phyloP scores from a whole-genome alignment of 2,113 vertebrate species.

The Rafetus swinhoei region DNA sequence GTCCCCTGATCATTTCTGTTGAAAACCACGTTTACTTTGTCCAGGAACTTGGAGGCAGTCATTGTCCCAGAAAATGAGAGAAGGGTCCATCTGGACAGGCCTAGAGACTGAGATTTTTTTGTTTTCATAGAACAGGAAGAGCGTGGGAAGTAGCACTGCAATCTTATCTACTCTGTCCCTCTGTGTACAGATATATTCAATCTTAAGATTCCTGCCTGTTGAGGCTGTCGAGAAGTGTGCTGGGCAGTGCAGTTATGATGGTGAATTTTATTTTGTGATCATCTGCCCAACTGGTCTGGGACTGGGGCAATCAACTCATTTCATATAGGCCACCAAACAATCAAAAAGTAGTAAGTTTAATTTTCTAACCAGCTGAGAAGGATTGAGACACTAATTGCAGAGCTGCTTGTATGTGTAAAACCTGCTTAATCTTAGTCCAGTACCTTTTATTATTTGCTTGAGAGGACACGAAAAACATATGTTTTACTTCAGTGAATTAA shows the following conservation, averaged over 20 bases:
- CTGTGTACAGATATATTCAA: not conserved
- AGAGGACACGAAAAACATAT: not conserved
- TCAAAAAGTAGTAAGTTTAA: not conserved
- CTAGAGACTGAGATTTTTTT: not conserved
- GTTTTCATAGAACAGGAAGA: not conserved
- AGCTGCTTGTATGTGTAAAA: not conserved
- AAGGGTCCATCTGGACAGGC: not conserved
- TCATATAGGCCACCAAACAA: not conserved
- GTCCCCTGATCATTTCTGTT: not conserved
- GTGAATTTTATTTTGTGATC: accelerated
- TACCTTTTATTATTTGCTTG: not conserved
- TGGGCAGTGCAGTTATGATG: not conserved
- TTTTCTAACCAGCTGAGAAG: not conserved
- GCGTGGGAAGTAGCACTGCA: not conserved
- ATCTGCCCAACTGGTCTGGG: not conserved
- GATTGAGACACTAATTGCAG: not conserved
- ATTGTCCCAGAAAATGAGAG: not conserved
- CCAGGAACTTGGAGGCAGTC: not conserved
- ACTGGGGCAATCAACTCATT: accelerated
- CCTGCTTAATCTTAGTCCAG: not conserved
- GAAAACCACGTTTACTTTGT: not conserved
- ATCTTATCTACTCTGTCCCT: not conserved
- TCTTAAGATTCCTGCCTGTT: not conserved
- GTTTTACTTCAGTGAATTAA: not conserved
- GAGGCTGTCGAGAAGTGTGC: not conserved